These are phyloP conservation scores for Falco naumanni DNA, from an alignment of 2,797 vertebrate genomes.

Conservation along the genomic window DNA sequence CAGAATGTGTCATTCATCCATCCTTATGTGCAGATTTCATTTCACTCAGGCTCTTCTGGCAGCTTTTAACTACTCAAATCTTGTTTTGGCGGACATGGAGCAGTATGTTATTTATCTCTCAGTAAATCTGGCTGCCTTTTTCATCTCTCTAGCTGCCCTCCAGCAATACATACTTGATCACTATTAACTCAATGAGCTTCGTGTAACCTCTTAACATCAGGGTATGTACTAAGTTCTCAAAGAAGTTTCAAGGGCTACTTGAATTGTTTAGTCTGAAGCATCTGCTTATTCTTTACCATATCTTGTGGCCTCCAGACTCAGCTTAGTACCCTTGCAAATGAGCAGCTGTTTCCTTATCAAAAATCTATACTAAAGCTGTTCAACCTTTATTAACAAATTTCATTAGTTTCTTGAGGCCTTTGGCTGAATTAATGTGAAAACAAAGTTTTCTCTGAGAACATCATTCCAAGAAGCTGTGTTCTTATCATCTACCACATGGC, in stretches of 20 bases:
- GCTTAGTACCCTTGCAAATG: conserved; percentile 49
- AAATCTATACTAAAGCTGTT: conserved; percentile 65
- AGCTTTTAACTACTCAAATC: not conserved
- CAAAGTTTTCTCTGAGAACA: conserved; percentile 7
- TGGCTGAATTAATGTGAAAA: conserved; percentile 26
- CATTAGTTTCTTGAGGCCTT: conserved; percentile 54
- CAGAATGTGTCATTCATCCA: not conserved
- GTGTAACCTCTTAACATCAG: conserved; percentile 35
- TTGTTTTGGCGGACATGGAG: not conserved
- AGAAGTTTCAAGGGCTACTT: conserved; percentile 57
- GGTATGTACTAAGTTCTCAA: conserved; percentile 27
- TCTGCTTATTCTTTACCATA: conserved; percentile 67
- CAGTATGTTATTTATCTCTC: not conserved
- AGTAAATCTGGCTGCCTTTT: not conserved
- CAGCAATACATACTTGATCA: not conserved
- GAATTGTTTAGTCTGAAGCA: conserved; percentile 71
- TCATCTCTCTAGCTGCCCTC: not conserved
- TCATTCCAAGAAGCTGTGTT: conserved; percentile 1
- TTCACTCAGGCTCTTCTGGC: not conserved
- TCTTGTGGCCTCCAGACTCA: conserved; percentile 62
- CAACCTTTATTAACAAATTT: conserved; percentile 67
- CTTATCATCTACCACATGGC: not conserved
- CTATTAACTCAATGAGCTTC: conserved; percentile 4
- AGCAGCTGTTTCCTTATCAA: conserved; percentile 74
- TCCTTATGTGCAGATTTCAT: not conserved